Evolutionary conservation across 1,140 invertebrate species (phyloP), one percentile per base, ranked within the genome.

Genomic region (Pentalonia nigronervosa): DNA sequence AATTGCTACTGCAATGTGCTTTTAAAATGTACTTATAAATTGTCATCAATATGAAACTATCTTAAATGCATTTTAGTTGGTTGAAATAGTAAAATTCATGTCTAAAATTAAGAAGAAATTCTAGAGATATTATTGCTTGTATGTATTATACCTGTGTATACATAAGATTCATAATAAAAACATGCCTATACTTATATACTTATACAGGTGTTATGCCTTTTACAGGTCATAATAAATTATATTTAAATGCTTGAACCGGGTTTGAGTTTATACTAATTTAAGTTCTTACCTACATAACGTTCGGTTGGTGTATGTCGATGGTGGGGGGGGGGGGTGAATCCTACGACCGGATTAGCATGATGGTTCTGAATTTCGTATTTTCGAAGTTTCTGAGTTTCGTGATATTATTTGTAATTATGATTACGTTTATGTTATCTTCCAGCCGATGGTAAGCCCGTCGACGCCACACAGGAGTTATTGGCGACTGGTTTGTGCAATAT

Each of bases 401-500:
- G 7, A 14, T 67, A 67, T 67, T n/a, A 11, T n/a, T 67, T 67
- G 30, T 67, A 11, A 67, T 6, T 4, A n/a, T 67, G 1, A 67
- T 6, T 20, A n/a, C 7, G 3, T 41, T 88, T 23, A 88, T 8
- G 7, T 50, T 60, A 30, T 56, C 25, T 8, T 41, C n/a, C 20
- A 93, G 91, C 97, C 7, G 96, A 97, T 95, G 97, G 97, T 21
- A 97, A 97, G 94, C 96, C 97, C 34, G 97, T 98, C 17, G 98
- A 98, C 95, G 97, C 97, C 11, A 98, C 97, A 23, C 98, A 98
- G 95, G 98, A 98, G 96, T 96, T 98, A 94, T 96, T 98, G 94
- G 97, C 98, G 2, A 96, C 98, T 92, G 98, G 98, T 76, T 94
- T 97, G 20, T 97, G 97, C 94, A 99, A 99, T 95, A 96, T 99